phyloP scores from a whole-genome alignment of 1,140 invertebrate genomes.

The Drosophila carrolli region DNA sequence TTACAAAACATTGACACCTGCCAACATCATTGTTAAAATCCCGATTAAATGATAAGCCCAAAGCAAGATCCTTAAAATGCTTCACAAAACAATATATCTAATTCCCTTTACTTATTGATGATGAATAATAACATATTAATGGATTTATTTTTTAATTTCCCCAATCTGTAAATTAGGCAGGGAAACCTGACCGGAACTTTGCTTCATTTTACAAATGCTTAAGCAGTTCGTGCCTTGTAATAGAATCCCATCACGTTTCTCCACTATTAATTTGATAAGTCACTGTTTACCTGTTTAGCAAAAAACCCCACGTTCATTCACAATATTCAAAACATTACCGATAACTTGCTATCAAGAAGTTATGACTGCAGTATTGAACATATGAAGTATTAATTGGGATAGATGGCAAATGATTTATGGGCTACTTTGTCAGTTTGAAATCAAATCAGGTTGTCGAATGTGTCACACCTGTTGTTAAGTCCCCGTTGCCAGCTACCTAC shows the following conservation, averaged over 20 bases:
- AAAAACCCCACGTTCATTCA: constrained; percentile 18
- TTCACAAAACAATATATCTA: no score
- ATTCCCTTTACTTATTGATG: no score
- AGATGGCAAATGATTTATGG: constrained; percentile 13
- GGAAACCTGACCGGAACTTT: neutral
- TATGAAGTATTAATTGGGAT: constrained; percentile 7
- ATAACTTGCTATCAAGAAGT: neutral
- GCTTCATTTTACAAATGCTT: neutral
- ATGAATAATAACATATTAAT: no score
- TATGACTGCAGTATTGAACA: constrained; percentile 2
- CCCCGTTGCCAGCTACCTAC: constrained; percentile 16
- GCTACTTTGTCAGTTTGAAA: constrained; percentile 21
- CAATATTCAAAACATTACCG: constrained; percentile 8
- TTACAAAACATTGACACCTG: neutral
- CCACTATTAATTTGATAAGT: neutral
- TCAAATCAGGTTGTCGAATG: constrained; percentile 1
- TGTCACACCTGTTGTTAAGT: neutral
- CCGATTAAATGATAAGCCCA: no score
- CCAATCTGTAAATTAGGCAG: neutral
- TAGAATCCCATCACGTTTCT: neutral
- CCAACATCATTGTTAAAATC: neutral
- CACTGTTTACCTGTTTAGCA: neutral
- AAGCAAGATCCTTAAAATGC: no score
- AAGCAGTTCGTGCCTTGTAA: constrained; percentile 1
- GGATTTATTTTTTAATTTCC: no score